phyloP scores from a whole-genome alignment of 1,140 invertebrate genomes.

The Sipha flava region DNA sequence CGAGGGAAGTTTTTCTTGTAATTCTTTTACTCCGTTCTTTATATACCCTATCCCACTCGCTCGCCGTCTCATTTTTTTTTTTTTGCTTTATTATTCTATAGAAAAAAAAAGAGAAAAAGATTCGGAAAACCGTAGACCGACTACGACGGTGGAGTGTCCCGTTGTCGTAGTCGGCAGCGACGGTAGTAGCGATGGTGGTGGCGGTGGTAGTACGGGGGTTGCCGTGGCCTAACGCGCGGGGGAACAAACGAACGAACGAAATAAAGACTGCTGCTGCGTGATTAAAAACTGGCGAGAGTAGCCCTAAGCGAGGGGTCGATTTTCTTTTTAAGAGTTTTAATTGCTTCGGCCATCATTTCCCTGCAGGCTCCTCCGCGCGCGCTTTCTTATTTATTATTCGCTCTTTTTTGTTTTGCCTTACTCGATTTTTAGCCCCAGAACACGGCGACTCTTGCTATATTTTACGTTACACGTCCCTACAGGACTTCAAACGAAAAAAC shows the following conservation, averaged over 20 bases:
- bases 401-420: slow-evolving; percentile 33
- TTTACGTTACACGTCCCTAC: neutral
- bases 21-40: neutral
- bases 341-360: slow-evolving; percentile 40
- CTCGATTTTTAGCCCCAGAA: slow-evolving; percentile 24
- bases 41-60: neutral
- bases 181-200: neutral
- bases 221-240: neutral
- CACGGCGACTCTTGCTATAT: neutral
- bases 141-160: neutral
- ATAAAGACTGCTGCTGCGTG: slow-evolving; percentile 34
- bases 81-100: neutral
- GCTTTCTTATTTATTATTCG: slow-evolving; percentile 37
- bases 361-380: slow-evolving; percentile 31
- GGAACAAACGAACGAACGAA: slow-evolving; percentile 22
- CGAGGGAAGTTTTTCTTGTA: slow-evolving; percentile 26
- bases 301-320: slow-evolving; percentile 36
- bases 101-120: slow-evolving; percentile 6
- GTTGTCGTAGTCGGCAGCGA: too few relatives aligned
- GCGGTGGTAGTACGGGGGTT: neutral
- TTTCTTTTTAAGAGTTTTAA: slow-evolving; percentile 42
- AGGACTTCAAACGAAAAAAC: neutral
- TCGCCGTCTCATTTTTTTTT: neutral
- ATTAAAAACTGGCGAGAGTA: slow-evolving; percentile 36
- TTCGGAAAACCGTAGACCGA: slow-evolving; percentile 7